Evolutionary conservation across 2,888 invertebrate genomes (phyloP), one percentile per base, ranked within the genome.

Genomic region (Spisula solida): DNA sequence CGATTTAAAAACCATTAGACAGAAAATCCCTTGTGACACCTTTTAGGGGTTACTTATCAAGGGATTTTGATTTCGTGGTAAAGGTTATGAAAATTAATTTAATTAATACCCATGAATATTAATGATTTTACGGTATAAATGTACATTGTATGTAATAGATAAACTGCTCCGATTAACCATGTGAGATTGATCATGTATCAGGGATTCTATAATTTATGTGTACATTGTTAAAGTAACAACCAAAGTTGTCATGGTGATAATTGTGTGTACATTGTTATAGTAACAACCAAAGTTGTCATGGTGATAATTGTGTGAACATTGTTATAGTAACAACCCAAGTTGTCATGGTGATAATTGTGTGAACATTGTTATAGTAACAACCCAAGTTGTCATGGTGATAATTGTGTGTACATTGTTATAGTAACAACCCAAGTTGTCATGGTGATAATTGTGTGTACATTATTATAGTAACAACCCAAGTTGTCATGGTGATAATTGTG

Each of bases 111-210:
- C 41, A 41, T 8, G 8, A 41, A 41, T 41, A 41, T 41, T 41
- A 41, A 41, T 41, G 41, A 51, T 51, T 51, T 16, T 51, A 51
- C 12, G 4, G 14, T 51, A 16, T 51, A 12, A 14, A 16, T 51
- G 51, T 51, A 51, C 51, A 16, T 51, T 51, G 51, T 51, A 51
- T 51, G 51, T 51, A 66, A 66, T 66, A 66, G 60, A n/a, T 18
- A n/a, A 60, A n/a, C 60, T 60, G 60, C 25, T 60, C 60, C n/a
- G 18, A 60, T 60, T 14, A 66, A 66, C 60, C 60, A 66, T 66
- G 60, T 66, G 60, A 66, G 60, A 66, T 66, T 66, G n/a, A n/a
- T 66, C 60, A 25, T 5, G 10, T 25, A 66, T 66, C 60, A 66
- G 60, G 60, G 60, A 66, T 66, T 20, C 56, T 41, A 56, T 6